phyloP scores from a whole-genome alignment of 2,113 vertebrate genomes.

The Cyrtonyx montezumae region DNA sequence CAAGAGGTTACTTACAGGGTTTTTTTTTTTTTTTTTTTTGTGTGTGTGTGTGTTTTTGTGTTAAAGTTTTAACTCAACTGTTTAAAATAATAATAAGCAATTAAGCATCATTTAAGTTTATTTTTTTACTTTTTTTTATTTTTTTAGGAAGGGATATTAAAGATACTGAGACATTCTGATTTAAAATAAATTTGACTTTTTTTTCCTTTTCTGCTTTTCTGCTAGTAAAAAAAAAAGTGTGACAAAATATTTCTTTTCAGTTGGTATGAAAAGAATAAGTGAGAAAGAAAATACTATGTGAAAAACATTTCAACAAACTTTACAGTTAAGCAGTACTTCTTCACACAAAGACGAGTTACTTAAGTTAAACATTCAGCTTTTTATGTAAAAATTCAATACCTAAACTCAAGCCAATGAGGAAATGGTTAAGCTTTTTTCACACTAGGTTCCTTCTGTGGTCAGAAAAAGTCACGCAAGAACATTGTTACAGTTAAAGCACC shows the following conservation, averaged over 20 bases:
- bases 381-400: neutral
- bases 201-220: neutral
- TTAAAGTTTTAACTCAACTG: neutral
- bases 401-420: neutral
- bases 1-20: neutral
- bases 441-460: neutral
- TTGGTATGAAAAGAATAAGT: neutral
- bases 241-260: neutral
- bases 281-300: neutral
- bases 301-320: neutral
- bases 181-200: neutral
- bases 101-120: neutral
- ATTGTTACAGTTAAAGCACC: neutral
- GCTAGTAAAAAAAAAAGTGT: neutral
- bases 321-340: neutral
- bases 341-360: neutral
- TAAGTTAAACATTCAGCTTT: neutral
- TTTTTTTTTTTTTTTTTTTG: no score
- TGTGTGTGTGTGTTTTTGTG: neutral
- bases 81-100: neutral
- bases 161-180: neutral
- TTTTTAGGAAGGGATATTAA: neutral
- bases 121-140: neutral
- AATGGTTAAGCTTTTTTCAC: neutral
- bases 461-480: neutral